These are phyloP conservation scores for Erebia palarica DNA, from an alignment of 2,888 invertebrate species.

Conservation along the genomic window DNA sequence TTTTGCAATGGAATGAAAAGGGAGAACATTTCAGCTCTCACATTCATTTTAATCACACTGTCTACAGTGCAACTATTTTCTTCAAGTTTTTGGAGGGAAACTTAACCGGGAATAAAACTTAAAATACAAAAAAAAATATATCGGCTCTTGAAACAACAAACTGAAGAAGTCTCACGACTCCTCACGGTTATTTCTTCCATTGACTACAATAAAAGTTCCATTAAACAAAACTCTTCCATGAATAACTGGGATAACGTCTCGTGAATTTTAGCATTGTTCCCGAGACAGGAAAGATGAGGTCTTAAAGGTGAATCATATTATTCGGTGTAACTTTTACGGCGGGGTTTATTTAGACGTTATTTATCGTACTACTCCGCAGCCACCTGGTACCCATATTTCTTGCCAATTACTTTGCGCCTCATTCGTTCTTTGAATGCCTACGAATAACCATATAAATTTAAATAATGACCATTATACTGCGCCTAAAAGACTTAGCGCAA, in stretches of 20 bases:
- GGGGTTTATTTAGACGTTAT: conserved; percentile 54
- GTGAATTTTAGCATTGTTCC: conserved; percentile 53
- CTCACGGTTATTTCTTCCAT: not conserved
- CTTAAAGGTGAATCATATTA: conserved; percentile 49
- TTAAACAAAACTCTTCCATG: conserved; percentile 45
- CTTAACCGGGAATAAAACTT: too few species aligned
- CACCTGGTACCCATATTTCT: conserved; percentile 57
- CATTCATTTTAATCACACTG: too few species aligned
- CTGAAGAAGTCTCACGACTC: too few species aligned
- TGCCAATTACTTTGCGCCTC: conserved; percentile 52
- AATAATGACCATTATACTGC: conserved; percentile 42
- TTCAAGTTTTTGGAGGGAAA: too few species aligned
- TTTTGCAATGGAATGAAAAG: too few species aligned
- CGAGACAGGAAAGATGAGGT: conserved; percentile 35
- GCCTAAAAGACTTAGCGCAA: conserved; percentile 29
- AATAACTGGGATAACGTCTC: conserved; percentile 50
- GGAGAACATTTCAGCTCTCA: too few species aligned
- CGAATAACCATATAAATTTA: conserved; percentile 50
- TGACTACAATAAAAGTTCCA: conserved; percentile 24
- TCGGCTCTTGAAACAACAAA: too few species aligned
- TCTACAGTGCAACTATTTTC: too few species aligned
- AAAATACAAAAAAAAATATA: too few species aligned
- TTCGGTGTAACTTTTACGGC: conserved; percentile 52
- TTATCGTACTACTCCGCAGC: conserved; percentile 49
- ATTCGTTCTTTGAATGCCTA: conserved; percentile 47